Evolutionary conservation across 2,888 invertebrate species (phyloP).

Genomic region (Erebia epiphron): DNA sequence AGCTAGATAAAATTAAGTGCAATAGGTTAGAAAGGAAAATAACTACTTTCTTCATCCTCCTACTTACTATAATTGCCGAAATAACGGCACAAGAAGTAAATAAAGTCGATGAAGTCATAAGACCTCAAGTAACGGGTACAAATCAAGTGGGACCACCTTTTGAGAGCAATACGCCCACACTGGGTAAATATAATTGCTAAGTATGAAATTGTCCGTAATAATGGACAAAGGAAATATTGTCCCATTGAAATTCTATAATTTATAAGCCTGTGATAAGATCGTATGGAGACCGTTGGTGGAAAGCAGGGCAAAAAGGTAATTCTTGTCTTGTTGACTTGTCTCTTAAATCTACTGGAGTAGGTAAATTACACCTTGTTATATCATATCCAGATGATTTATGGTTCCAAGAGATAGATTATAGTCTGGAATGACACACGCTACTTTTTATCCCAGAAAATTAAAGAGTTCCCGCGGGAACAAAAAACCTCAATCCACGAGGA

Average conservation of each 20-base stretch:
- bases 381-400: no score
- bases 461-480: no score
- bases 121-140: slow-evolving; percentile 32
- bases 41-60: slow-evolving; percentile 27
- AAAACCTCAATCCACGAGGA: no score
- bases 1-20: slow-evolving; percentile 7
- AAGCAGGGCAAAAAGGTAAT: not conserved
- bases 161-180: slow-evolving; percentile 30
- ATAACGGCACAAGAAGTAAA: slow-evolving; percentile 36
- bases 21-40: slow-evolving; percentile 34
- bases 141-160: slow-evolving; percentile 29
- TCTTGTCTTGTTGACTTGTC: no score
- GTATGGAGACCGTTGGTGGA: not conserved
- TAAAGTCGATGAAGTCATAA: slow-evolving; percentile 33
- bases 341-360: no score
- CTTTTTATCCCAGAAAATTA: no score
- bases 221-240: slow-evolving; percentile 2
- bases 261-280: slow-evolving; percentile 1
- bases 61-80: slow-evolving; percentile 36
- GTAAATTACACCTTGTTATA: no score
- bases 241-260: slow-evolving; percentile 6
- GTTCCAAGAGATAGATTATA: no score
- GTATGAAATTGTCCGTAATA: slow-evolving; percentile 10
- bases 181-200: slow-evolving; percentile 22
- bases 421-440: no score